Base-by-base conservation (phyloP, 2,797 vertebrate genomes). In the Decapterus maruadsi region DNA sequence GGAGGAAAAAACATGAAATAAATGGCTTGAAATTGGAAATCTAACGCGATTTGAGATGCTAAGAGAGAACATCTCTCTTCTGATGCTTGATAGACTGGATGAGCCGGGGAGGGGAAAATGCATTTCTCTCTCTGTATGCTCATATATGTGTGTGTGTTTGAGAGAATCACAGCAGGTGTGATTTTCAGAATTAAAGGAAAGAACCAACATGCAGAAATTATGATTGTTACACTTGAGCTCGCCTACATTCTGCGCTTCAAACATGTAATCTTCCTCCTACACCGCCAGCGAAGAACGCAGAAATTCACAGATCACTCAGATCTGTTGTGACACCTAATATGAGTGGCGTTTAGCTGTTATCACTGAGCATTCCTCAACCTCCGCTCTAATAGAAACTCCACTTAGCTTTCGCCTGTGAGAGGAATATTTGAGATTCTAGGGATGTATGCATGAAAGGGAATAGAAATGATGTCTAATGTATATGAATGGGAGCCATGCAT, bases 11-110 rank as follows among this genome's bases (percentile, higher is more conserved):
- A 67, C n/a, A 62, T 43, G 36, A 76, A 84, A 80, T 80, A 85
- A 91, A 89, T 29, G 68, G 76, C 84, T 88, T 88, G 84, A 88
- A 87, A 89, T 89, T 87, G 83, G 62, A 86, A 90, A 86, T 89
- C 75, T 84, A 91, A 90, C 48, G 0, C 36, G 78, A 87, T 90
- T 90, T 79, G 68, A 86, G 80, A 83, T 69, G 84, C 82, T 72
- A 42, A 81, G 74, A 72, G 70, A 50, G 77, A 86, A 83, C 69
- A 72, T 82, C 54, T 86, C 69, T 86, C 64, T 81, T 66, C 51
- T 72, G 72, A 70, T 60, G 71, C 67, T 31, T 57, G 78, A 79
- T 78, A 34, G 66, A 80, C 68, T 46, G 71, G 45, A 68, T 59
- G 74, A 64, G 74, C 46, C 40, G 42, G 7, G 43, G 19, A 73